Base-by-base conservation (phyloP, 2,797 vertebrate genomes). In the Microctenopoma lineatum region DNA sequence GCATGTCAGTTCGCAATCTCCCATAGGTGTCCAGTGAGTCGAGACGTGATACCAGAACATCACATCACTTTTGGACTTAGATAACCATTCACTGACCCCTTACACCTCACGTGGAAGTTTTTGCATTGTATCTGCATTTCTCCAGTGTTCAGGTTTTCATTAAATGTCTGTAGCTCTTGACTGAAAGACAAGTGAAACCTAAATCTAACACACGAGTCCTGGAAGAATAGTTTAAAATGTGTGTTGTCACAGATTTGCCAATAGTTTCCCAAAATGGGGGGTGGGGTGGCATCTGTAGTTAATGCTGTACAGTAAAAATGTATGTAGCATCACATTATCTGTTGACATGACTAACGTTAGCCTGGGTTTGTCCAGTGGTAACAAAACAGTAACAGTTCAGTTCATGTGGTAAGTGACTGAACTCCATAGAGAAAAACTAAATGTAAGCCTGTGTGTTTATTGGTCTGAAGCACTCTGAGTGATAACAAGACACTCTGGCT, bases 331-430 rank as follows among this genome's bases (percentile, higher is more conserved):
- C 36, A 34, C 51, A 44, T 59, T 54, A 59, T 29, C 34, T 21
- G 8, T 53, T n/a, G 18, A 36, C 51, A 67, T 34, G 45, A 39
- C 6, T 70, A 70, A 66, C 51, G 61, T 32, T 27, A 15, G 34
- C 21, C 15, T 29, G 39, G 4, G 9, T 66, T 7, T 45, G 14
- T 38, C 44, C 10, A 52, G 61, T 26, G 61, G 6, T 10, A 63
- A 38, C 39, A 34, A 63, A 41, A 15, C 6, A 26, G 1, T n/a
- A 4, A 15, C 14, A 18, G 1, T 4, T 41, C 12, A 39, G 10
- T 10, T 11, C 16, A 73, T 5, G 16, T 26, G 3, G n/a, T 13
- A 27, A 21, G 21, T 21, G 21, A 21, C 21, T 21, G 21, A 21
- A 21, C 21, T 34, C 5, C 9, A 7, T 11, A 13, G 18, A 39